These are phyloP conservation scores for Formica exsecta DNA, from an alignment of 1,140 invertebrate genomes.

Conservation along the genomic window DNA sequence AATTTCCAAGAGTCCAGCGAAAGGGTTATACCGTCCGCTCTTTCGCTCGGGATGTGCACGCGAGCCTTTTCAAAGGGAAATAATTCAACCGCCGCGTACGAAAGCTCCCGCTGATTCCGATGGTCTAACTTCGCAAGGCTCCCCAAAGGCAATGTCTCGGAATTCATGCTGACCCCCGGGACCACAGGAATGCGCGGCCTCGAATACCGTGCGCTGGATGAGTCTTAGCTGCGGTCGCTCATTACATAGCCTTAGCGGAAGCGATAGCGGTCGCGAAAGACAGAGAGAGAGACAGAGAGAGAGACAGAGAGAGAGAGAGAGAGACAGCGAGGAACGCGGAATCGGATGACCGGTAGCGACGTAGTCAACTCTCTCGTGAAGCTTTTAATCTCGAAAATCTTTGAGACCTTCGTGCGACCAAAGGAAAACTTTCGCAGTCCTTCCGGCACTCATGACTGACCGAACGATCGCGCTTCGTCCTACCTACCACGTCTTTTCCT, in stretches of 20 bases:
- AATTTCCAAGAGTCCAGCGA: slow-evolving; percentile 50
- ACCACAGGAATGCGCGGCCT: slow-evolving; percentile 69
- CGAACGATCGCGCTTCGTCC: slow-evolving; percentile 41
- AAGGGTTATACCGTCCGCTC: slow-evolving; percentile 21
- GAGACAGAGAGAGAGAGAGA: slow-evolving; percentile 13
- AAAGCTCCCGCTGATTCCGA: slow-evolving; percentile 59
- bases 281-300: slow-evolving; percentile 45
- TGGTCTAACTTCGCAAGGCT: slow-evolving; percentile 63
- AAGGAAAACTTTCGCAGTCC: slow-evolving; percentile 68
- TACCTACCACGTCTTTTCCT: neutral
- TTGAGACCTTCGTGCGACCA: slow-evolving; percentile 69
- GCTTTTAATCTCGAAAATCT: slow-evolving; percentile 78
- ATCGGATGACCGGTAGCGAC: slow-evolving; percentile 19
- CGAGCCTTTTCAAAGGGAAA: slow-evolving; percentile 65
- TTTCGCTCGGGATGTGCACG: slow-evolving; percentile 14
- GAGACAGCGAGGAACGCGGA: slow-evolving; percentile 23
- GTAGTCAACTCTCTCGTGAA: slow-evolving; percentile 37
- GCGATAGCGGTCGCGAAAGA: slow-evolving; percentile 16
- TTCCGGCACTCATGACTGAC: slow-evolving; percentile 35
- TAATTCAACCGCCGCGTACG: slow-evolving; percentile 67
- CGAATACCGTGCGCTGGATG: slow-evolving; percentile 69
- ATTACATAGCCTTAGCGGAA: slow-evolving; percentile 71
- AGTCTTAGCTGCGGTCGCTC: slow-evolving; percentile 70
- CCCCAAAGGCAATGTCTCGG: slow-evolving; percentile 73
- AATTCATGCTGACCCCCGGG: slow-evolving; percentile 61